Conservation (phyloP, 2,113 vertebrate genomes). For the Vicugna pacos region DNA sequence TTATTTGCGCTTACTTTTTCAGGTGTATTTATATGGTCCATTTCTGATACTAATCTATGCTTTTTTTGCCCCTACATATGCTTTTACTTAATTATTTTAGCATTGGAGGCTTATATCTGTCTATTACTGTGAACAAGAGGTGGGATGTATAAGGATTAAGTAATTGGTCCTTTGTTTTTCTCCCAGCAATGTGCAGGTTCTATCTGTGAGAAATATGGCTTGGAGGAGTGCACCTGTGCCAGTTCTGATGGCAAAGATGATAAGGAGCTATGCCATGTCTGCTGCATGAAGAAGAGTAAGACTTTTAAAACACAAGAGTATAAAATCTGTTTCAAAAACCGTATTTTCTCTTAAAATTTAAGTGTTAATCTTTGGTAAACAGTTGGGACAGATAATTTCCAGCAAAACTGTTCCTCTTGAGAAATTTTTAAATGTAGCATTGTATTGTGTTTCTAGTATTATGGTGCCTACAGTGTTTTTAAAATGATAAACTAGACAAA, state of each 20-base stretch:
- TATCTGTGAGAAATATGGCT: conserved; percentile 93
- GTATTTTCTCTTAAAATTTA: background rate
- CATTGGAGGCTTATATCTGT: background rate
- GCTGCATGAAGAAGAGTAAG: conserved; percentile 98
- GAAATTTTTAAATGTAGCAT: conserved; percentile 8
- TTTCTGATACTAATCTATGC: conserved; percentile 17
- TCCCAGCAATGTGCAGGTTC: conserved; percentile 96
- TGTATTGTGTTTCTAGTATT: background rate
- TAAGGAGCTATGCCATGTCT: conserved; percentile 96
- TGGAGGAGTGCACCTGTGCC: conserved; percentile 96
- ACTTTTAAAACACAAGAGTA: background rate
- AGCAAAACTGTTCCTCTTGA: background rate
- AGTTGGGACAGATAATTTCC: conserved; percentile 16
- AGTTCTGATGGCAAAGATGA: conserved; percentile 92
- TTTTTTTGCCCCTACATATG: background rate
- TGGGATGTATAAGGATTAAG: conserved; percentile 56
- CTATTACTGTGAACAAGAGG: background rate
- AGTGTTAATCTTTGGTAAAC: background rate
- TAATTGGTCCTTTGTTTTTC: conserved; percentile 63
- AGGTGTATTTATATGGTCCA: background rate
- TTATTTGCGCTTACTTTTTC: conserved; percentile 18
- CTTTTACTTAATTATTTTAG: conserved; percentile 49
- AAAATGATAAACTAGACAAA: conserved; percentile 28
- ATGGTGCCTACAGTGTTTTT: background rate
- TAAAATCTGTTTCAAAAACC: background rate